These are phyloP conservation scores for Euwallacea fornicatus DNA, from an alignment of 1,140 invertebrate genomes.

Conservation along the genomic window DNA sequence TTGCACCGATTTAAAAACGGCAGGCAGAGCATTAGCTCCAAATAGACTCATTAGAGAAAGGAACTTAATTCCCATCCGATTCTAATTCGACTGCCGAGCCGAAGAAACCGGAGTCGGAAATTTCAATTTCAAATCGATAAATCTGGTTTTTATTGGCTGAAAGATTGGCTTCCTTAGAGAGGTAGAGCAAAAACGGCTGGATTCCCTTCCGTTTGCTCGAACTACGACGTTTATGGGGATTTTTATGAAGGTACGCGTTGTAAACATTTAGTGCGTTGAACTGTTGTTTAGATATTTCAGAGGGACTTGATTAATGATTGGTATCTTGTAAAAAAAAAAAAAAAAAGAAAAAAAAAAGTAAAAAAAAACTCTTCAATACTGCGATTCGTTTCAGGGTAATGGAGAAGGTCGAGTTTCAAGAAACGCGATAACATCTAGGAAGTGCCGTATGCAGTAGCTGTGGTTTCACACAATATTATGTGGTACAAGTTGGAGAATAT, in stretches of 20 bases:
- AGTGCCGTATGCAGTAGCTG: constrained; percentile 8
- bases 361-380: too few relatives aligned
- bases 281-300: not conserved
- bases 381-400: not conserved
- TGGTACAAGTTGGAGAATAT: too few relatives aligned
- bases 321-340: too few relatives aligned
- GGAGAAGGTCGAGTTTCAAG: constrained; percentile 1
- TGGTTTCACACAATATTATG: constrained; percentile 3
- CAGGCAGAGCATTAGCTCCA: constrained; percentile 3
- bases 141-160: constrained; percentile 28
- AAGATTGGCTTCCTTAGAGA: constrained; percentile 26
- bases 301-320: too few relatives aligned
- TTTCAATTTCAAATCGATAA: constrained; percentile 34
- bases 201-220: constrained; percentile 2
- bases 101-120: constrained; percentile 21
- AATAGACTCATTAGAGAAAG: constrained; percentile 28
- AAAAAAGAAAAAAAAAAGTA: too few relatives aligned
- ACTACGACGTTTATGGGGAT: constrained; percentile 4
- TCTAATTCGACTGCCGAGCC: constrained; percentile 15
- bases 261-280: constrained; percentile 4
- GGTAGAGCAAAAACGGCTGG: not conserved
- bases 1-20: not conserved
- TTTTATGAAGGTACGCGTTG: not conserved
- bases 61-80: constrained; percentile 18
- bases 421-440: constrained; percentile 9